phyloP scores from a whole-genome alignment of 1,140 invertebrate species.

The Tetramorium alpestre region DNA sequence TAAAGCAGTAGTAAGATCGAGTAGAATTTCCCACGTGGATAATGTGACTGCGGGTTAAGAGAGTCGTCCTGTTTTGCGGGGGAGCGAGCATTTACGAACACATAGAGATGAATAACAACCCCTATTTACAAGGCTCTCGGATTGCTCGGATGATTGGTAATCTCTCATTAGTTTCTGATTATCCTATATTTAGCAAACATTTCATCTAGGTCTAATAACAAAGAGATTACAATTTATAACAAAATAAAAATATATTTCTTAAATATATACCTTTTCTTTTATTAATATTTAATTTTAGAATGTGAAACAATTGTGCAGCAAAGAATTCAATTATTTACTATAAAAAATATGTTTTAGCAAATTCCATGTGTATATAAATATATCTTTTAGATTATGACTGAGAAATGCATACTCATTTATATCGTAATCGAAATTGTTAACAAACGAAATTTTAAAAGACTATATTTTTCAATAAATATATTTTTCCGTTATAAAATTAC shows the following conservation, averaged over 20 bases:
- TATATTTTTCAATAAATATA: background rate
- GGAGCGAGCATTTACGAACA: slow-evolving; percentile 62
- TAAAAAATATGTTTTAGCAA: background rate
- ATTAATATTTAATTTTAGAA: background rate
- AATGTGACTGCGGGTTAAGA: slow-evolving; percentile 81
- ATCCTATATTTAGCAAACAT: slow-evolving; percentile 13
- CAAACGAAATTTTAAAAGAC: background rate
- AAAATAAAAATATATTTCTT: background rate
- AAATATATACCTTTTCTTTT: background rate
- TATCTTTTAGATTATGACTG: background rate
- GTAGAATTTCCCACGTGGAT: slow-evolving; percentile 84
- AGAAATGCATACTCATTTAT: background rate
- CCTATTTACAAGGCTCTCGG: slow-evolving; percentile 73
- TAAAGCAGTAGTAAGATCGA: slow-evolving; percentile 62
- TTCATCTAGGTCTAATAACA: background rate
- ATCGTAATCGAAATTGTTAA: background rate
- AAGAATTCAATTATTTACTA: background rate
- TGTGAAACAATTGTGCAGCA: background rate
- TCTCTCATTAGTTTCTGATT: slow-evolving; percentile 74
- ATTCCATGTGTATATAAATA: background rate
- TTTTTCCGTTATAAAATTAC: background rate
- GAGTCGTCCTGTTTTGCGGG: slow-evolving; percentile 57
- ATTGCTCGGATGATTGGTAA: slow-evolving; percentile 67
- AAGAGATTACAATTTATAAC: background rate
- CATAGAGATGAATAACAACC: slow-evolving; percentile 68